phyloP scores from a whole-genome alignment of 2,888 invertebrate genomes.

The Drosophila macrospina region DNA sequence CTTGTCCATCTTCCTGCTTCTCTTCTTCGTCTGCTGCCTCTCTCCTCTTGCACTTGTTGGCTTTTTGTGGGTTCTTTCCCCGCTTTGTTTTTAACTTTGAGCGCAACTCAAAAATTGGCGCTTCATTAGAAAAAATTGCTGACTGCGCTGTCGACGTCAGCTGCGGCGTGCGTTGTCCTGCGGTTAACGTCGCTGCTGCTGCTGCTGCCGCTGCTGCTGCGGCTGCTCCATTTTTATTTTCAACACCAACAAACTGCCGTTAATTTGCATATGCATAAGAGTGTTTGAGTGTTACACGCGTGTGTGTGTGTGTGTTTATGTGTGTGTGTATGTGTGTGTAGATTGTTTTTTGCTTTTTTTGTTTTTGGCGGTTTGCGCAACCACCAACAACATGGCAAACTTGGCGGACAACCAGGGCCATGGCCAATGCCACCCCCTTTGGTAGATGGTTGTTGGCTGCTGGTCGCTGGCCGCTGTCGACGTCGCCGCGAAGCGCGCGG shows the following conservation, averaged over 20 bases:
- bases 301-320: conserved; percentile 28
- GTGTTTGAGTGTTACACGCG: conserved; percentile 18
- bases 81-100: conserved; percentile 49
- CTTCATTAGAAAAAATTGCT: conserved; percentile 70
- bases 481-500: conserved; percentile 36
- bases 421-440: conserved; percentile 71
- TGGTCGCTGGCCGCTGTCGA: conserved; percentile 39
- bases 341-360: conserved; percentile 31
- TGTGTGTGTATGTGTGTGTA: conserved; percentile 24
- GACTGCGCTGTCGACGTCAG: conserved; percentile 41
- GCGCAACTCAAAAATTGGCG: conserved; percentile 60
- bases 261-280: conserved; percentile 68
- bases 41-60: conserved; percentile 33
- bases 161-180: conserved; percentile 45
- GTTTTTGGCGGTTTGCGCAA: conserved; percentile 68
- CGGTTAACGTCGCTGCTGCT: conserved; percentile 61
- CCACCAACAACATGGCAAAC: conserved; percentile 59
- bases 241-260: conserved; percentile 68
- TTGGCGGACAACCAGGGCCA: conserved; percentile 52
- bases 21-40: conserved; percentile 7
- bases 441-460: no score
- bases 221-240: conserved; percentile 79
- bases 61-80: conserved; percentile 51
- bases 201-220: conserved; percentile 39
- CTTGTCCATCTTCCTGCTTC: conserved; percentile 14